These are phyloP conservation scores for Petaurus breviceps DNA, from an alignment of 2,113 vertebrate species.

Conservation along the genomic window DNA sequence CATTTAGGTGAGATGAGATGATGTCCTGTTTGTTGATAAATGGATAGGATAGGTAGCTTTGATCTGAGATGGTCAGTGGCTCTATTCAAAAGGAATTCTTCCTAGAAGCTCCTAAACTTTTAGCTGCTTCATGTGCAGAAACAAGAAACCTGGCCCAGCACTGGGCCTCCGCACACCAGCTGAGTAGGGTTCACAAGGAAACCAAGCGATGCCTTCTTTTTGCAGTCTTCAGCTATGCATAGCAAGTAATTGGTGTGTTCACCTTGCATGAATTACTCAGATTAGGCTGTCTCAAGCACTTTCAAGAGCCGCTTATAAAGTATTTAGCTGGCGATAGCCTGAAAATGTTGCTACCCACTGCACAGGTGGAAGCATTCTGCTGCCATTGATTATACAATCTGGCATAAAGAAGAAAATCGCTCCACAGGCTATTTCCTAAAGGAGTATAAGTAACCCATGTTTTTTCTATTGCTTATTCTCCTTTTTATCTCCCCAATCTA, in stretches of 20 bases:
- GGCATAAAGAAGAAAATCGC: constrained; percentile 35
- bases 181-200: neutral
- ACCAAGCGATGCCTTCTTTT: neutral
- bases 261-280: neutral
- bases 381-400: neutral
- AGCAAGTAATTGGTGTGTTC: neutral
- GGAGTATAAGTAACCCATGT: neutral
- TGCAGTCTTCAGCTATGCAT: neutral
- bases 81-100: neutral
- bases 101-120: neutral
- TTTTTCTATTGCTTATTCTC: constrained; percentile 46
- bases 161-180: neutral
- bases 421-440: constrained; percentile 22
- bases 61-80: neutral
- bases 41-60: neutral
- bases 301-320: neutral
- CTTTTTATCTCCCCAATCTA: constrained; percentile 53
- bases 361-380: neutral
- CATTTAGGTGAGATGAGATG: neutral
- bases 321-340: neutral
- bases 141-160: neutral
- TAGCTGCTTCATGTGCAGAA: neutral
- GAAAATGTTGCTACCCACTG: neutral
- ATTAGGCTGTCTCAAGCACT: neutral
- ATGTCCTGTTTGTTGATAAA: neutral